These are phyloP conservation scores for Zosterops hypoxanthus DNA, from an alignment of 2,113 vertebrate species.

Conservation along the genomic window DNA sequence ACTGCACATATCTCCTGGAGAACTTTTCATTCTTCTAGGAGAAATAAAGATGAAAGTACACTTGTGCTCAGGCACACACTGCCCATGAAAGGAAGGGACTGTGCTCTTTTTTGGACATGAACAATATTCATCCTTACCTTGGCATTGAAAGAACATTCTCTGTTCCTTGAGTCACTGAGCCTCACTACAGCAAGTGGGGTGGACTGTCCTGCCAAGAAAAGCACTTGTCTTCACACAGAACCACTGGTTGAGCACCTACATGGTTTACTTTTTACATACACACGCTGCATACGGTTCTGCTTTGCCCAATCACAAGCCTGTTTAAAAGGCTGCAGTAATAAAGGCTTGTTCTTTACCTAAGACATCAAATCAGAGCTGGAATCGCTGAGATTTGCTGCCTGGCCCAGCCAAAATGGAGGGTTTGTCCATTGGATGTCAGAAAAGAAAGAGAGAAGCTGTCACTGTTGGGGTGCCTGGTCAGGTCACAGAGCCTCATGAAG, in stretches of 20 bases:
- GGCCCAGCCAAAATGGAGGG: not conserved
- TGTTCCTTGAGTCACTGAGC: not conserved
- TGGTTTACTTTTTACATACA: not conserved
- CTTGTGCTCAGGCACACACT: not conserved
- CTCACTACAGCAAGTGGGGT: not conserved
- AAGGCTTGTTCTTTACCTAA: not conserved
- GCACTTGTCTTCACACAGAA: not conserved
- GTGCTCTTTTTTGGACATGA: not conserved
- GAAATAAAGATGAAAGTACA: not conserved
- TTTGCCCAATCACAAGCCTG: not conserved
- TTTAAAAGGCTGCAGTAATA: not conserved
- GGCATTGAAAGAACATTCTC: slow-evolving; percentile 8
- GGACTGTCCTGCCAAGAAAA: slow-evolving; percentile 7
- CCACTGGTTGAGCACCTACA: not conserved
- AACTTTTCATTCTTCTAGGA: not conserved
- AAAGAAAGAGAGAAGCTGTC: not conserved
- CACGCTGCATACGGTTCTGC: not conserved
- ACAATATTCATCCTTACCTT: not conserved
- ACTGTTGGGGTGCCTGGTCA: not conserved
- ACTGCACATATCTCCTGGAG: not conserved
- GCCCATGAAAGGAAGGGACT: not conserved
- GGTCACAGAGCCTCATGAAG: not conserved
- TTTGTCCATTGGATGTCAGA: not conserved
- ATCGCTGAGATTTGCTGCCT: not conserved
- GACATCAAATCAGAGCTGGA: not conserved